phyloP scores from a whole-genome alignment of 2,113 vertebrate genomes.

The Megalops atlanticus region DNA sequence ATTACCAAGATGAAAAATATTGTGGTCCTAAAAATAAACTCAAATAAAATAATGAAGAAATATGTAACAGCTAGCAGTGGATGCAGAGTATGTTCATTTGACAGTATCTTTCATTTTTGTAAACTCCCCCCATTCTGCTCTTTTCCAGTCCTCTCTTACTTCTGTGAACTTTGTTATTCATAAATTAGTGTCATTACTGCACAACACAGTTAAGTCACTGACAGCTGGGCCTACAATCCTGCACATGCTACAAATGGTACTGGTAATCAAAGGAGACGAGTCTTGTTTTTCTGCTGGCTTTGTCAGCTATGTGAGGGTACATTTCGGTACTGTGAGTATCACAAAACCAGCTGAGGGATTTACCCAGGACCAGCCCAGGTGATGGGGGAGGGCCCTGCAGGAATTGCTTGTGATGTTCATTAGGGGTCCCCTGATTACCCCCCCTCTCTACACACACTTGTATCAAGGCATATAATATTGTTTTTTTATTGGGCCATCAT shows the following conservation, averaged over 20 bases:
- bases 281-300: slow-evolving; percentile 27
- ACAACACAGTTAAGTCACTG: no score
- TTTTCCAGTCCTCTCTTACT: slow-evolving; percentile 18
- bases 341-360: slow-evolving; percentile 13
- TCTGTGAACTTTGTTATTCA: neutral
- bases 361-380: slow-evolving; percentile 10
- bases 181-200: no score
- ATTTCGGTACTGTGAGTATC: neutral
- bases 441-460: no score
- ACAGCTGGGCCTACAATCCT: no score
- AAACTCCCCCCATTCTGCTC: neutral
- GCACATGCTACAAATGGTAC: neutral
- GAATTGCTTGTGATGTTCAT: slow-evolving; percentile 32
- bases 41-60: neutral
- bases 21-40: neutral
- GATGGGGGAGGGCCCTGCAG: slow-evolving; percentile 16
- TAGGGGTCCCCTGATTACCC: slow-evolving; percentile 13
- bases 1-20: neutral
- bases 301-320: slow-evolving; percentile 5
- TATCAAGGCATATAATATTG: no score
- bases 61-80: neutral
- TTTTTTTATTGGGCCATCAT: no score
- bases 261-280: slow-evolving; percentile 53
- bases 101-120: neutral
- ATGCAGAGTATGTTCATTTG: neutral